These are phyloP conservation scores for Norana najaformis DNA, from an alignment of 2,888 invertebrate species.

Conservation along the genomic window DNA sequence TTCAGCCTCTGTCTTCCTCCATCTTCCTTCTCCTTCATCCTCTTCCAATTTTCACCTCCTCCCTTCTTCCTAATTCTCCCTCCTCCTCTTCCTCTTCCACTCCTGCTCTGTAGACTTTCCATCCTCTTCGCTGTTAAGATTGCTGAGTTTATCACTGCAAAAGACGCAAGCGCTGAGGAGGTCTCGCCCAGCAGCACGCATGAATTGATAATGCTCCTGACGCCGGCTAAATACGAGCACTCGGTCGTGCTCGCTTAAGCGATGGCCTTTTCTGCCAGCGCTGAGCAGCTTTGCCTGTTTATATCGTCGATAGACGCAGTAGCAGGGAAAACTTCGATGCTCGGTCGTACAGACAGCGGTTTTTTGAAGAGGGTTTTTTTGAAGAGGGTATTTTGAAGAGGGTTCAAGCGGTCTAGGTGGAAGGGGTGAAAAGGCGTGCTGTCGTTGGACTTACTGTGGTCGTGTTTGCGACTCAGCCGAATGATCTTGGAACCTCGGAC, in stretches of 20 bases:
- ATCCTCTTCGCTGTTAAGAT: background rate
- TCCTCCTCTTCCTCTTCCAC: background rate
- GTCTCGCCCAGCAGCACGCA: background rate
- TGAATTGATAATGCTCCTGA: background rate
- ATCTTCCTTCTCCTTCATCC: background rate
- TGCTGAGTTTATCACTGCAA: background rate
- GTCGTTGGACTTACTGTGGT: too few species aligned
- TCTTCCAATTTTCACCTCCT: background rate
- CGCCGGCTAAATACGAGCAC: background rate
- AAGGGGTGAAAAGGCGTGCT: too few species aligned
- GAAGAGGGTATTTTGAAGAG: too few species aligned
- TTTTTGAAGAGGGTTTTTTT: too few species aligned
- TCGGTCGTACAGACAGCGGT: too few species aligned
- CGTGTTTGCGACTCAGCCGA: too few species aligned
- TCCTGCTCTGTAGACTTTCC: background rate
- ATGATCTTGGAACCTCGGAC: too few species aligned
- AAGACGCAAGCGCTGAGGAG: background rate
- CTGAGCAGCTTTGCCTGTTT: background rate
- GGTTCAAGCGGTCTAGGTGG: too few species aligned
- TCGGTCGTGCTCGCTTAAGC: background rate
- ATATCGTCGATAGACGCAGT: background rate
- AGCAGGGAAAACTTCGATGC: background rate
- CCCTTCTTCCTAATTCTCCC: background rate
- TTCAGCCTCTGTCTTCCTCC: background rate
- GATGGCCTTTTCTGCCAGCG: background rate